Evolutionary conservation across 2,888 invertebrate species (phyloP), one percentile per base, ranked within the genome.

Genomic region (Aporophyla nigra): DNA sequence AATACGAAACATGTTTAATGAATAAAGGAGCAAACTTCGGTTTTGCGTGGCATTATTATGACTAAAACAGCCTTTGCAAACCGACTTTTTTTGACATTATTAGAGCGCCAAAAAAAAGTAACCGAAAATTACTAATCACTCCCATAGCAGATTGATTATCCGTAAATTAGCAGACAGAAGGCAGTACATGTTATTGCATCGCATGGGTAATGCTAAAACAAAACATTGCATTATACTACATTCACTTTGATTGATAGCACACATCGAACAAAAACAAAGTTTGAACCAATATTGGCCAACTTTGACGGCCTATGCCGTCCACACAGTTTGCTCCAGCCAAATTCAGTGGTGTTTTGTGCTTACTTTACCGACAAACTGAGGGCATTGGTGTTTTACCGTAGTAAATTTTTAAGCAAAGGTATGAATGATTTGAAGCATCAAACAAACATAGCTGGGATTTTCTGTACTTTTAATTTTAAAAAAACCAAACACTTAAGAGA

Each of bases 231-330:
- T 49, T 27, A 51, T 51, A 46, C 27, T 27, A 59, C n/a, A 40
- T 6, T 3, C 27, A 53, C n/a, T 33, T 56, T 81, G 49, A 81
- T 69, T 49, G 65, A 56, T 76, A 24, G 12, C 19, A 14, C 40
- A 9, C n/a, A 58, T 24, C 66, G 19, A 78, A 70, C 61, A 67
- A 63, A n/a, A 75, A 67, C 51, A 75, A 80, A 75, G 58, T 80
- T 80, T 61, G 40, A 24, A 24, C 58, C 56, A 75, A 80, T 80
- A 80, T 80, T 80, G 80, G 51, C 56, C 14, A 80, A 75, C 67
- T 80, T 80, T 49, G 61, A 5, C 67, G 46, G 49, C 19, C 58
- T n/a, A 14, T 66, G 51, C 14, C 49, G 58, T 24, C 53, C 33
- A 16, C 53, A n/a, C 21, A 21, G 9, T 59, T n/a, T 43, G 49